phyloP scores from a whole-genome alignment of 1,140 invertebrate genomes.

The Calosoma granatense region DNA sequence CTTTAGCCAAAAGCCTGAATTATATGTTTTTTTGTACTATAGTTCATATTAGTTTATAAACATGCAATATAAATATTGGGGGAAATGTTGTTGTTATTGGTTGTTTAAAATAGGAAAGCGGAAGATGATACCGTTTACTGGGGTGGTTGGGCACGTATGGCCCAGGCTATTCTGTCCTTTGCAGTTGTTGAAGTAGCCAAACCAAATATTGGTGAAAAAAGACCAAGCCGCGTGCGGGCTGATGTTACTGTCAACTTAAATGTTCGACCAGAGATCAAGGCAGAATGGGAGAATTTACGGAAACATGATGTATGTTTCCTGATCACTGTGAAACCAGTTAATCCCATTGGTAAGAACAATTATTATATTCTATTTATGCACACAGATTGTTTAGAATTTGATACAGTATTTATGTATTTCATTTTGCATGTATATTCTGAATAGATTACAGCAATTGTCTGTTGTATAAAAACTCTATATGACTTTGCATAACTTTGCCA shows the following conservation, averaged over 20 bases:
- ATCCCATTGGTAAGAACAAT: conserved; percentile 69
- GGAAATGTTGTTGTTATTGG: conserved; percentile 2
- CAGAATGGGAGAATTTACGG: conserved; percentile 92
- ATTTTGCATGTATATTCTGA: not conserved
- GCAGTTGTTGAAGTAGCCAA: conserved; percentile 91
- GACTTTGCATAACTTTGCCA: too few species aligned
- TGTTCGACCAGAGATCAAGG: conserved; percentile 81
- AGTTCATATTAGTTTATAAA: too few species aligned
- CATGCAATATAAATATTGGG: too few species aligned
- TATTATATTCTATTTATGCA: too few species aligned
- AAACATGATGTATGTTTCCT: conserved; percentile 98
- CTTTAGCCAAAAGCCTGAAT: too few species aligned
- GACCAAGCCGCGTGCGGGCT: conserved; percentile 87
- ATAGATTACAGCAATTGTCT: too few species aligned
- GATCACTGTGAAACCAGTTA: conserved; percentile 76
- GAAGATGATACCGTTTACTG: conserved; percentile 84
- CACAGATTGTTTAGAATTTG: conserved; percentile 2
- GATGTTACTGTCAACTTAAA: conserved; percentile 90
- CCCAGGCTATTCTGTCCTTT: conserved; percentile 86
- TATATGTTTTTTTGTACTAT: too few species aligned
- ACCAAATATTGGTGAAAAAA: conserved; percentile 79
- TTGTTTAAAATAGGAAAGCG: conserved; percentile 56
- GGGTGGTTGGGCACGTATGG: conserved; percentile 98
- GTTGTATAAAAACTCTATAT: too few species aligned
- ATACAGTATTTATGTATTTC: not conserved